Evolutionary conservation across 1,140 invertebrate species (phyloP).

Genomic region (Maniola jurtina): DNA sequence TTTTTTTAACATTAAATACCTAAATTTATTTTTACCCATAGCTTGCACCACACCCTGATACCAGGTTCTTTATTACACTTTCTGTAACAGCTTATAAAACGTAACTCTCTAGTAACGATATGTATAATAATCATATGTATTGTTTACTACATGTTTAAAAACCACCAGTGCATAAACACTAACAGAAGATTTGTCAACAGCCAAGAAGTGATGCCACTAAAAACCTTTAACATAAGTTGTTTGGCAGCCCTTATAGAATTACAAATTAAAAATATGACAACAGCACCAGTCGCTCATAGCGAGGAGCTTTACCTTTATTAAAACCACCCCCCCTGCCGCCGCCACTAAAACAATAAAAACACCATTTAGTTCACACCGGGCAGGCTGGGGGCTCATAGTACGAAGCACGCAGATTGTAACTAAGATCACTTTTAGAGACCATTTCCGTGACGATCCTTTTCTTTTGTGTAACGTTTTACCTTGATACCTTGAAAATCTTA

Average conservation of each 20-base stretch:
- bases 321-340: conserved; percentile 90
- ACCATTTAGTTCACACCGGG: conserved; percentile 82
- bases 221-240: conserved; percentile 42
- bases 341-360: conserved; percentile 91
- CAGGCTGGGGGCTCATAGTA: conserved; percentile 82
- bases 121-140: not conserved
- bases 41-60: no score
- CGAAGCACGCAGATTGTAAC: conserved; percentile 80
- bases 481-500: conserved; percentile 73
- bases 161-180: not conserved
- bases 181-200: conserved; percentile 38
- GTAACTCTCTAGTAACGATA: not conserved
- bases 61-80: no score
- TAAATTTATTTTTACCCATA: no score
- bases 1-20: no score
- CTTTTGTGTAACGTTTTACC: conserved; percentile 67
- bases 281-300: conserved; percentile 83
- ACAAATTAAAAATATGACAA: conserved; percentile 84
- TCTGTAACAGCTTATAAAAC: no score
- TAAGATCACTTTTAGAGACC: conserved; percentile 81
- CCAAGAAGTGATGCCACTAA: conserved; percentile 34
- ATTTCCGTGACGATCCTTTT: conserved; percentile 76
- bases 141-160: not conserved
- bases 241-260: conserved; percentile 75
- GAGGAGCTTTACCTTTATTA: conserved; percentile 92